Evolutionary conservation across 2,113 vertebrate species (phyloP).

Genomic region (Xenus cinereus): DNA sequence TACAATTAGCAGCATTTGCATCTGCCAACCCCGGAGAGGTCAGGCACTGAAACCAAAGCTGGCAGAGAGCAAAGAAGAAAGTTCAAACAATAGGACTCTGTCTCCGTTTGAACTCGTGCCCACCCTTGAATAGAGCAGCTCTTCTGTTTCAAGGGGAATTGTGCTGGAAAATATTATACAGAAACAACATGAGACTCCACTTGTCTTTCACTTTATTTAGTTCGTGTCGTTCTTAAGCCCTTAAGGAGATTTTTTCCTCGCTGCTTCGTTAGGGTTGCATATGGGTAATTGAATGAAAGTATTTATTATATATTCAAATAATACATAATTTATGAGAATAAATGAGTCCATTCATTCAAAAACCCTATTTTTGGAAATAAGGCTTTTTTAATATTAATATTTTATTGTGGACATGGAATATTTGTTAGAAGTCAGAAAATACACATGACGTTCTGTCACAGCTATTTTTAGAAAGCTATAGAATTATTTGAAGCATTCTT

Average conservation of each 20-base stretch:
- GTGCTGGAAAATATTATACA: not conserved
- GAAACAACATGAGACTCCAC: not conserved
- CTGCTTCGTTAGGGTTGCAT: not conserved
- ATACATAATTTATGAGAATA: not conserved
- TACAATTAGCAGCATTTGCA: not conserved
- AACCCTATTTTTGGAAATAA: not conserved
- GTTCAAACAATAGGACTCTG: not conserved
- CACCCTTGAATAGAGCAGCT: not conserved
- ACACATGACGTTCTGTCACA: not conserved
- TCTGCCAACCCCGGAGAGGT: not conserved
- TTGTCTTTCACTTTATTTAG: not conserved
- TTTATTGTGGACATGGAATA: not conserved
- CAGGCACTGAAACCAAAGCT: not conserved
- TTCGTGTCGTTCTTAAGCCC: not conserved
- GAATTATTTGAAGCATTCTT: not conserved
- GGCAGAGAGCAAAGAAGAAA: not conserved
- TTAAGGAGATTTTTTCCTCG: not conserved
- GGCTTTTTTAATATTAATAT: not conserved
- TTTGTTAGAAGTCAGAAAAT: not conserved
- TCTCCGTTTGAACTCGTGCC: rapidly evolving
- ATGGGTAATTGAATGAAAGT: not conserved
- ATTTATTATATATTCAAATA: not conserved
- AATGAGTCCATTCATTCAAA: not conserved
- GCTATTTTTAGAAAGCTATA: not conserved
- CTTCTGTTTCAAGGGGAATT: not conserved